Percentiles rank a stretch among this genome's conserved stretches.
phyloP scores from a whole-genome alignment of 2,888 invertebrate species.

The Thecocarcelia acutangulata region DNA sequence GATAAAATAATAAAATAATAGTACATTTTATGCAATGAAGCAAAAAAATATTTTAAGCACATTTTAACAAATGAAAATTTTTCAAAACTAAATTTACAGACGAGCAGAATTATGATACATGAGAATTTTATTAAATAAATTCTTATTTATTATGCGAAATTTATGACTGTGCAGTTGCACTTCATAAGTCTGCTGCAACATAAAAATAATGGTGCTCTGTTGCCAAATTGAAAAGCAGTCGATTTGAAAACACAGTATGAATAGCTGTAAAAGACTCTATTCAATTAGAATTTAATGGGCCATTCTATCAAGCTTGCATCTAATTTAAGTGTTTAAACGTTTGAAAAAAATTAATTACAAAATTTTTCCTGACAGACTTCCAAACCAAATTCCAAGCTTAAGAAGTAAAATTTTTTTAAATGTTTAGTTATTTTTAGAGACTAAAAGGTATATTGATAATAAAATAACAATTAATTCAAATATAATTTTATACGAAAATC shows the following conservation, averaged over 20 bases:
- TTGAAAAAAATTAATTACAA: too few relatives aligned
- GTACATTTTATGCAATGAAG: slow-evolving; percentile 35
- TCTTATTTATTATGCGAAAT: slow-evolving; percentile 2
- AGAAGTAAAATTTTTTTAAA: too few relatives aligned
- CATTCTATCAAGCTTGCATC: too few relatives aligned
- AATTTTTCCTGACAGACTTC: too few relatives aligned
- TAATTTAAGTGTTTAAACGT: too few relatives aligned
- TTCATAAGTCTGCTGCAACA: neutral
- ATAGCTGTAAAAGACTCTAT: too few relatives aligned
- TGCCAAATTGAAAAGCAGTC: neutral
- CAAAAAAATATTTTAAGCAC: slow-evolving; percentile 9
- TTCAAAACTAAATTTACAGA: slow-evolving; percentile 19
- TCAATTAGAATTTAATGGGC: too few relatives aligned
- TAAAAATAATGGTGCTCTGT: neutral
- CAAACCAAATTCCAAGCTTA: too few relatives aligned
- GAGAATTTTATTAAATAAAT: slow-evolving; percentile 1
- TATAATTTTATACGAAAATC: too few relatives aligned
- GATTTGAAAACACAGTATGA: neutral
- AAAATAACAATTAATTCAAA: too few relatives aligned
- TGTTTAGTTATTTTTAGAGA: too few relatives aligned
- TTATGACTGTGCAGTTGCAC: neutral
- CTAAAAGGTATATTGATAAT: too few relatives aligned
- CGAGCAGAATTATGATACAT: slow-evolving; percentile 5
- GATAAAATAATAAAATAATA: slow-evolving; percentile 44
- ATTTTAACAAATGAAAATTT: slow-evolving; percentile 27